These are phyloP conservation scores for Triplophysa tibetana DNA, from an alignment of 2,113 vertebrate species.

Conservation along the genomic window DNA sequence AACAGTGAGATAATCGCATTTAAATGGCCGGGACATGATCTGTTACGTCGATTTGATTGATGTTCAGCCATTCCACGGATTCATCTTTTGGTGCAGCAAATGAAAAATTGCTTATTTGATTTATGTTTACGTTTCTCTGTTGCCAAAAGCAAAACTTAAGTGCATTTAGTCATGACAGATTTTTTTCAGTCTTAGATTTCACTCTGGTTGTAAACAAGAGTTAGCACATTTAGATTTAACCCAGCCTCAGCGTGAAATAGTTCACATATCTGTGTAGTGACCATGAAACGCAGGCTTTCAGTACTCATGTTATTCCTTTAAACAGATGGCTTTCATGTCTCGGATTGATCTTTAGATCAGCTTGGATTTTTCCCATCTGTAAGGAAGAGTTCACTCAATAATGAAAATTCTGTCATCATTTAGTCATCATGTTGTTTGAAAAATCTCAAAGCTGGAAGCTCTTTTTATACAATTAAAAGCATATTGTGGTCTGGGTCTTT, in stretches of 20 bases:
- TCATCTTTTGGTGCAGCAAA: not conserved
- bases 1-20: not conserved
- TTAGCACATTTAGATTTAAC: constrained; percentile 57
- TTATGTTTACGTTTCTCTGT: constrained; percentile 3
- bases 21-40: not conserved
- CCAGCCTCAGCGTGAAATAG: constrained; percentile 58
- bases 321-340: not conserved
- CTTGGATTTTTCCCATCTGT: not conserved
- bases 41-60: not conserved
- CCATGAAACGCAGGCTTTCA: constrained; percentile 59
- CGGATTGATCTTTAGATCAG: not conserved
- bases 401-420: not conserved
- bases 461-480: not conserved
- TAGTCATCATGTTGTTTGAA: not conserved
- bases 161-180: not conserved
- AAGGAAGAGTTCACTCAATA: not conserved
- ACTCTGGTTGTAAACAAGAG: constrained; percentile 64
- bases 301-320: constrained; percentile 35
- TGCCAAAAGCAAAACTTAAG: constrained; percentile 26
- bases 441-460: not conserved
- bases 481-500: not conserved
- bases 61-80: not conserved
- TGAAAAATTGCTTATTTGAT: not conserved
- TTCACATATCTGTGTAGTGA: constrained; percentile 66
- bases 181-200: constrained; percentile 57